Evolutionary conservation across 2,113 vertebrate genomes (phyloP).

Genomic region (Diphyllodes magnificus): DNA sequence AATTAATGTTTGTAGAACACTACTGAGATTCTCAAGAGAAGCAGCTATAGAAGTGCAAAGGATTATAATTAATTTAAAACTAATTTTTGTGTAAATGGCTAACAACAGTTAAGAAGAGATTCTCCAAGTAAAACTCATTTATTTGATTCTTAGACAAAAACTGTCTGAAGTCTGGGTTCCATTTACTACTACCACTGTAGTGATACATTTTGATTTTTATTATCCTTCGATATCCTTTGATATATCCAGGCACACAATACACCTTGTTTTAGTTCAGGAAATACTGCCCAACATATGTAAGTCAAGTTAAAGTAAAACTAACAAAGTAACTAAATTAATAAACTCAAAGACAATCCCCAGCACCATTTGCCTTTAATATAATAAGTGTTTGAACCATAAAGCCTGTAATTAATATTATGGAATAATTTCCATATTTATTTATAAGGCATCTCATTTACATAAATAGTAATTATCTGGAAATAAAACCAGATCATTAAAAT

Average conservation of each 20-base stretch:
- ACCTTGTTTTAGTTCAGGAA: not conserved
- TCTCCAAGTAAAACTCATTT: not conserved
- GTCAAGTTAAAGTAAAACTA: not conserved
- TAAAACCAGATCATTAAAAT: not conserved
- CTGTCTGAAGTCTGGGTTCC: not conserved
- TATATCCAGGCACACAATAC: not conserved
- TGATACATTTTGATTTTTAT: not conserved
- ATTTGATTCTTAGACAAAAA: not conserved
- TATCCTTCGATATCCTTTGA: not conserved
- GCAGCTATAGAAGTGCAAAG: conserved; percentile 8
- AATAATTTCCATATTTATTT: conserved; percentile 4
- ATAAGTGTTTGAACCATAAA: not conserved
- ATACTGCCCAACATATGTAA: not conserved
- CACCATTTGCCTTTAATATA: not conserved
- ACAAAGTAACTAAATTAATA: not conserved
- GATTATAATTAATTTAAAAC: conserved; percentile 35
- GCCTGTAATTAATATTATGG: not conserved
- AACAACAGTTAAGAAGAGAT: not conserved
- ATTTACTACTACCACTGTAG: not conserved
- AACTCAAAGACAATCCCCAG: not conserved
- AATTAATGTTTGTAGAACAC: conserved; percentile 47
- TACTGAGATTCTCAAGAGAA: conserved; percentile 30
- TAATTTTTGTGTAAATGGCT: conserved; percentile 4
- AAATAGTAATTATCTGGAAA: conserved; percentile 5
- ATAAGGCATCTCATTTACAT: conserved; percentile 16